These are phyloP conservation scores for Syrrhaptes paradoxus DNA, from an alignment of 2,113 vertebrate genomes.

Conservation along the genomic window DNA sequence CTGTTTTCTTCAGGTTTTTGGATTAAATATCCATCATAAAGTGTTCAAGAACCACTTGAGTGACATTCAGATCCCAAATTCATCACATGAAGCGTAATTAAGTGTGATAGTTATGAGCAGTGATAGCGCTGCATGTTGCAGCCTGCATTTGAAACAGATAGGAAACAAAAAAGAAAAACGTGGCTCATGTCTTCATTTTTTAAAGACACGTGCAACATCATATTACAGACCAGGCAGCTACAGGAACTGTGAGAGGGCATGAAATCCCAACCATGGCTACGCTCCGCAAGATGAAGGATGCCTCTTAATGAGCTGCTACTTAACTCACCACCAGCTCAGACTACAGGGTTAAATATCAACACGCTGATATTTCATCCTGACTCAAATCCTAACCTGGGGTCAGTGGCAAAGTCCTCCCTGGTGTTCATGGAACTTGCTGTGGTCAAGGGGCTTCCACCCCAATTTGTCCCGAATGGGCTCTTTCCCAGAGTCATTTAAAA, in stretches of 20 bases:
- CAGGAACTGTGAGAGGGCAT: neutral
- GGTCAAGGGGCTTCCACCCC: neutral
- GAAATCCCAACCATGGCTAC: neutral
- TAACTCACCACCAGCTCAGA: neutral
- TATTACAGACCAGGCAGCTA: neutral
- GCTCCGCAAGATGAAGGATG: neutral
- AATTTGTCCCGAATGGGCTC: neutral
- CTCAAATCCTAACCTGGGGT: neutral
- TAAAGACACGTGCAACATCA: neutral
- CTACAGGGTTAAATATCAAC: neutral
- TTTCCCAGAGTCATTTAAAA: neutral
- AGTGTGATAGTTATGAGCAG: neutral
- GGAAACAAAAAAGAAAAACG: neutral
- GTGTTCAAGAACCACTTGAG: neutral
- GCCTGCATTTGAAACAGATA: neutral
- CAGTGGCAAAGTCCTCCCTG: neutral
- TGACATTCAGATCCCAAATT: constrained; percentile 22
- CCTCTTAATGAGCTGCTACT: neutral
- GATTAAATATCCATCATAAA: constrained; percentile 42
- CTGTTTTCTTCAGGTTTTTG: neutral
- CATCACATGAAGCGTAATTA: neutral
- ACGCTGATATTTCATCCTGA: neutral
- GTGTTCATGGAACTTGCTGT: neutral
- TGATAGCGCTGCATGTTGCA: constrained; percentile 10
- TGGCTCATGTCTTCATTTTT: neutral